These are phyloP conservation scores for Pollenia angustigena DNA, from an alignment of 2,888 invertebrate genomes.

Conservation along the genomic window DNA sequence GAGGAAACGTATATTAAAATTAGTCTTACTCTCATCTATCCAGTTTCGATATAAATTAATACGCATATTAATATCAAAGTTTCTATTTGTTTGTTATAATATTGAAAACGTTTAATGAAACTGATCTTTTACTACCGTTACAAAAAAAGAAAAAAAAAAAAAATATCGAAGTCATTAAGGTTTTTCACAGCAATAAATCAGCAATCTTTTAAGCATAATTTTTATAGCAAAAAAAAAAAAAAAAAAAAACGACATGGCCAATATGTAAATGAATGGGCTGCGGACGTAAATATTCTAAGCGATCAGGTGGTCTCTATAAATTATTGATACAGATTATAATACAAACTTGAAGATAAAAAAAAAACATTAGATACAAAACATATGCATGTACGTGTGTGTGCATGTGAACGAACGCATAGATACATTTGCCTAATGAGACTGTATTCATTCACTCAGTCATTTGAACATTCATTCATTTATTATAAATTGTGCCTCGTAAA, in stretches of 20 bases:
- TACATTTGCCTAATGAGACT: conserved; percentile 35
- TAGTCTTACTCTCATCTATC: too few relatives aligned
- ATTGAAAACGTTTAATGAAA: neutral
- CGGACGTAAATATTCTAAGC: conserved; percentile 35
- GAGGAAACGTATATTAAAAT: too few relatives aligned
- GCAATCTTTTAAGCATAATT: conserved; percentile 18
- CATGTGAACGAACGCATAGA: neutral
- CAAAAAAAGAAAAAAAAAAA: neutral
- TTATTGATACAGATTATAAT: conserved; percentile 8
- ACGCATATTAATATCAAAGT: too few relatives aligned
- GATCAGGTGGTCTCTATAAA: conserved; percentile 44
- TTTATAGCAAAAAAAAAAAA: neutral
- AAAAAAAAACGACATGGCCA: neutral
- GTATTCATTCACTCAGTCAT: neutral
- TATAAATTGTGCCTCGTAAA: conserved; percentile 6
- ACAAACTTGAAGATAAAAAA: neutral
- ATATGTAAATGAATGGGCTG: conserved; percentile 33
- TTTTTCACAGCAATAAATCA: conserved; percentile 39
- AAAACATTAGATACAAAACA: neutral
- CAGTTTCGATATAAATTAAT: too few relatives aligned
- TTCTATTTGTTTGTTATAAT: too few relatives aligned
- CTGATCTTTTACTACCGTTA: neutral
- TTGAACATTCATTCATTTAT: conserved; percentile 42
- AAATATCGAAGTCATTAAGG: conserved; percentile 17
- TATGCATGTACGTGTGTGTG: neutral